Evolutionary conservation across 2,888 invertebrate genomes (phyloP).

Genomic region (Tenthredo scrophulariae): DNA sequence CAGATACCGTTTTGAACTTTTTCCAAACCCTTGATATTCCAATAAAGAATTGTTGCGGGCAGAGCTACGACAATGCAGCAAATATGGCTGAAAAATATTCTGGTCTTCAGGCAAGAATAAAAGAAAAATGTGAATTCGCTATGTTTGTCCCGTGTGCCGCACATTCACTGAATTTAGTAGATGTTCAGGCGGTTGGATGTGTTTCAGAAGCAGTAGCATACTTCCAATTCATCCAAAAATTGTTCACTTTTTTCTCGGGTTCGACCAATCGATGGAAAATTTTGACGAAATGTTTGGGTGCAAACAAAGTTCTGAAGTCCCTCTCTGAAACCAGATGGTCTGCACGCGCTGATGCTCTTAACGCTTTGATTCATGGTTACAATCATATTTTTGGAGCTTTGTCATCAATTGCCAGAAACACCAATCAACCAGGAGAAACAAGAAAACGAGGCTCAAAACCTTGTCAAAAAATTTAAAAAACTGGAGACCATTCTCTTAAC

Average conservation of each 20-base stretch:
- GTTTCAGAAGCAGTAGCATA: slow-evolving; percentile 62
- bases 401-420: slow-evolving; percentile 62
- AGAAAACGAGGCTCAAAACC: slow-evolving; percentile 61
- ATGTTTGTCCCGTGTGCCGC: slow-evolving; percentile 65
- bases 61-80: slow-evolving; percentile 64
- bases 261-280: slow-evolving; percentile 59
- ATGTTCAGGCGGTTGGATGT: slow-evolving; percentile 61
- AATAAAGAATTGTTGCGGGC: slow-evolving; percentile 62
- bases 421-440: slow-evolving; percentile 63
- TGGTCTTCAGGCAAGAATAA: slow-evolving; percentile 65
- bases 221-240: slow-evolving; percentile 64
- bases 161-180: slow-evolving; percentile 67
- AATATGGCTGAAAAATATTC: slow-evolving; percentile 65
- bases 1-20: slow-evolving; percentile 62
- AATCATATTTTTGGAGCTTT: slow-evolving; percentile 64
- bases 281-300: slow-evolving; percentile 62
- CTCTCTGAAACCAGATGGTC: slow-evolving; percentile 68
- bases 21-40: slow-evolving; percentile 59
- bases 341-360: slow-evolving; percentile 64
- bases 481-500: slow-evolving; percentile 60
- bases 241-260: slow-evolving; percentile 63
- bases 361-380: slow-evolving; percentile 62
- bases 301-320: slow-evolving; percentile 62
- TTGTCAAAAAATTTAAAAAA: slow-evolving; percentile 60
- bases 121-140: slow-evolving; percentile 63